Evolutionary conservation across 2,888 invertebrate genomes (phyloP), one percentile per base, ranked within the genome.

Genomic region (Pasiphila rectangulata): DNA sequence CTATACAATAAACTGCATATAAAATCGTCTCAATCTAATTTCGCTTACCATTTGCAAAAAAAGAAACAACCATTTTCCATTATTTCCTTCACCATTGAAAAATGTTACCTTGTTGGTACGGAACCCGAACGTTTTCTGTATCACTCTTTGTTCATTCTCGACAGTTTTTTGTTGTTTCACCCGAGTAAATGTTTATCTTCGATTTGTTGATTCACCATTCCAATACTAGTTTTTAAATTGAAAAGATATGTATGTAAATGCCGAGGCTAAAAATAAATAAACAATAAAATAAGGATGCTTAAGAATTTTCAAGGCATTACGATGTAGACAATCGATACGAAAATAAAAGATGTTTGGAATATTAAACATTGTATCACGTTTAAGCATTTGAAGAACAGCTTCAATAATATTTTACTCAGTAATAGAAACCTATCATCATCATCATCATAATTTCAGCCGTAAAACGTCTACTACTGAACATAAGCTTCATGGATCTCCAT

Each of bases 131-230:
- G 34, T 12, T 23, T 41, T 43, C n/a, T 20, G 15, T 12, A 21
- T 20, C n/a, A n/a, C n/a, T n/a, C 17, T 16, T 24, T 16, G 19
- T 7, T 30, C 30, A 10, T 23, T 34, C 39, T 42, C 27, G 25
- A 37, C 38, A 35, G 32, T 47, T 49, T 54, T 54, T 53, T 51
- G 42, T 51, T 38, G 27, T 41, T 52, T 19, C 15, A 30, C 27
- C 41, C 60, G 32, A 66, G 70, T 65, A 66, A 79, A 79, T 80
- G 72, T 80, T 79, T 71, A 62, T 62, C 40, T 62, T 70, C 67
- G 71, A 79, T 78, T 51, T 67, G 67, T 79, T 76, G 72, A 67
- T 63, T 75, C 58, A 64, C 63, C 57, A 53, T 65, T 67, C 59
- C 63, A 54, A 54, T 59, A 58, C 51, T 56, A 63, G 59, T 60